These are phyloP conservation scores for Deroplatys truncata DNA, from an alignment of 2,888 invertebrate species.

Conservation along the genomic window DNA sequence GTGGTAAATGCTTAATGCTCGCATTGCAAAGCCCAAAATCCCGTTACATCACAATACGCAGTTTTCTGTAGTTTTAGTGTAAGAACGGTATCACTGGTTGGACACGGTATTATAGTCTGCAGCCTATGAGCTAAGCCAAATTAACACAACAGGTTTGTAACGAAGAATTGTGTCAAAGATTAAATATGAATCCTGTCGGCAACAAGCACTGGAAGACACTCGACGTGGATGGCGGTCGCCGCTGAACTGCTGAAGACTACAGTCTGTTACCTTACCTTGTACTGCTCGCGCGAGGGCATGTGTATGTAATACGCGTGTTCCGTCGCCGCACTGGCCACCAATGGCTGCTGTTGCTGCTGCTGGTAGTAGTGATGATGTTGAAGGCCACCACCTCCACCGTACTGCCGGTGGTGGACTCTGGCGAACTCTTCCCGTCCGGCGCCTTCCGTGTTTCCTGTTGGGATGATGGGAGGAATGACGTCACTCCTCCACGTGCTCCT, in stretches of 20 bases:
- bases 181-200: too few species aligned
- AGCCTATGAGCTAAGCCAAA: too few species aligned
- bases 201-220: background rate
- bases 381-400: background rate
- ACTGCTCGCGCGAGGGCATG: constrained; percentile 18
- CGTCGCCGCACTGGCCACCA: background rate
- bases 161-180: too few species aligned
- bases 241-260: background rate
- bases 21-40: too few species aligned
- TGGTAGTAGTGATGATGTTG: background rate
- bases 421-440: background rate
- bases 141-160: too few species aligned
- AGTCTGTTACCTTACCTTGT: constrained; percentile 18
- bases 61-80: too few species aligned
- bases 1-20: too few species aligned
- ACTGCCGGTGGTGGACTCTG: background rate
- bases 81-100: too few species aligned
- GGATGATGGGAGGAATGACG: constrained; percentile 8
- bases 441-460: constrained; percentile 3
- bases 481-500: constrained; percentile 7
- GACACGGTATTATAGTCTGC: too few species aligned
- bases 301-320: constrained; percentile 14
- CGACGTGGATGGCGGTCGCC: background rate
- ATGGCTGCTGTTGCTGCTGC: background rate
- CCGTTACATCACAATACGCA: too few species aligned